Base-by-base conservation (phyloP, 2,113 vertebrate species). In the Perca fluviatilis region DNA sequence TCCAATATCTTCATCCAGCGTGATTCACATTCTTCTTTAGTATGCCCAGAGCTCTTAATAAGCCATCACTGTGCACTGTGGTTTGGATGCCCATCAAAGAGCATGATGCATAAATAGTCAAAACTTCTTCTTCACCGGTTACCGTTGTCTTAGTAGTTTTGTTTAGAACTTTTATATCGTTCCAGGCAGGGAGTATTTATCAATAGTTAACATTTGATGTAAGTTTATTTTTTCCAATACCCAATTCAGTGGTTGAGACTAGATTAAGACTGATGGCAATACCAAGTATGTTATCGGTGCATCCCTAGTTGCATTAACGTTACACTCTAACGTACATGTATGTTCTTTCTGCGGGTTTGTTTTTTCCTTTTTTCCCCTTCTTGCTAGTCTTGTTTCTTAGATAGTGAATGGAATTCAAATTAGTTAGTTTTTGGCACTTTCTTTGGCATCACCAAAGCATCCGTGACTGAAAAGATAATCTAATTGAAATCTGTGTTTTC, bases 401-500 rank as follows among this genome's bases (percentile, higher is more conserved):
- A 50, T 74, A 16, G 21, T 30, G 12, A 19, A 19, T 18, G 13
- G 23, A 33, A 15, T 6, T 30, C 5, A 16, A 4, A 61, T 46
- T 3, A 21, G 12, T 33, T 3, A 0, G 2, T 25, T 27, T 58
- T 60, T 3, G 14, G 21, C 5, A 7, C 4, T 56, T 60, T 76
- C 23, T 47, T 40, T 74, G 19, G n/a, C 63, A 33, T 19, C 50
- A 47, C 19, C 19, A 2, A n/a, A 53, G 47, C 30, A 4, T 74
- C 76, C 5, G 5, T 30, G 71, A 46, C 74, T 51, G 21, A 18
- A 56, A 30, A 47, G 46, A 63, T 33, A 5, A 54, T 80, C 19
- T n/a, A 3, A 60, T 18, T 60, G 53, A 78, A 79, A 43, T 57
- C 50, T 74, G 62, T 66, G 36, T 70, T 33, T 71, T 49, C 46